These are phyloP conservation scores for Pteronotus mesoamericanus DNA, from an alignment of 2,797 vertebrate species.

Conservation along the genomic window DNA sequence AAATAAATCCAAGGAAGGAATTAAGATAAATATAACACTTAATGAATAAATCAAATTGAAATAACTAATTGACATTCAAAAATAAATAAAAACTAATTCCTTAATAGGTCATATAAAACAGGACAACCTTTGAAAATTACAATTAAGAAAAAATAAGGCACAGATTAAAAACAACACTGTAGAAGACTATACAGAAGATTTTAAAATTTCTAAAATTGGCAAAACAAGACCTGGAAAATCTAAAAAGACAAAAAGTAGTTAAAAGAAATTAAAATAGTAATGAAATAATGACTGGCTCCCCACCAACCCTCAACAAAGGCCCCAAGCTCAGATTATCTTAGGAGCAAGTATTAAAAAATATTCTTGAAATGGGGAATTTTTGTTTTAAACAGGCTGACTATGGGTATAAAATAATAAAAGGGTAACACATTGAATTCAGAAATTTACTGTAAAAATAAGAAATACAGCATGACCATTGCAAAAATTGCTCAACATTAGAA, in stretches of 20 bases:
- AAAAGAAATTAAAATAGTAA: background rate
- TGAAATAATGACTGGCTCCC: background rate
- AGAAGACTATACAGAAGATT: background rate
- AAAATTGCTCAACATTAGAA: background rate
- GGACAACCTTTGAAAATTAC: background rate
- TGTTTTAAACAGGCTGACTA: background rate
- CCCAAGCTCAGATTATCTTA: background rate
- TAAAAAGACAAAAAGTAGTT: background rate
- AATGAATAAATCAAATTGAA: background rate
- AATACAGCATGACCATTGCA: background rate
- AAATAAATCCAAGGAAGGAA: background rate
- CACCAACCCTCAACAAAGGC: background rate
- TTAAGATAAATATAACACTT: background rate
- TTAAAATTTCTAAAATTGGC: background rate
- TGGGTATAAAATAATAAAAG: background rate
- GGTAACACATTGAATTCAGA: background rate
- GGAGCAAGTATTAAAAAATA: background rate
- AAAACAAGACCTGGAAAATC: background rate
- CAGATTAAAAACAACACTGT: background rate
- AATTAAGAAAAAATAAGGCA: background rate
- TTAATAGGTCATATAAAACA: background rate
- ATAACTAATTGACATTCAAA: background rate
- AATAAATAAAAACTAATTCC: background rate
- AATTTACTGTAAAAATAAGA: background rate
- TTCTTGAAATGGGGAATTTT: background rate